Evolutionary conservation across 30 jellyfish, hydroid and myxozoan genomes (phyloP).

Genomic region (Chrysaora quinquecirrha): DNA sequence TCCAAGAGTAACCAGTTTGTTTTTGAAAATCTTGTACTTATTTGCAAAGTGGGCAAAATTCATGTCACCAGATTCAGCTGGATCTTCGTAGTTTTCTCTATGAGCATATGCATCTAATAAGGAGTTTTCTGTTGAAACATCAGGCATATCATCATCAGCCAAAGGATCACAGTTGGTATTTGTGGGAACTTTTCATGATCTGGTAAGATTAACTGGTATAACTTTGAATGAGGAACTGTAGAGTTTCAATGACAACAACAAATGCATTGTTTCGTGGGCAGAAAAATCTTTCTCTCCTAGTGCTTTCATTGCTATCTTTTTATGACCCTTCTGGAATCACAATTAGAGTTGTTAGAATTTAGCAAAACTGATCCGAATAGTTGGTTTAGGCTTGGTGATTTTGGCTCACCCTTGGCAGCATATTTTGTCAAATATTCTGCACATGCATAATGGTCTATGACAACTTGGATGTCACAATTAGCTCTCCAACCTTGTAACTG

Average conservation of each 20-base stretch:
- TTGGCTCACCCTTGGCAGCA: background rate
- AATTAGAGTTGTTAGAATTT: background rate
- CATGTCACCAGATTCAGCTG: background rate
- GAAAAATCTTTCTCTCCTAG: slow-evolving; percentile 24
- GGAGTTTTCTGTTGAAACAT: slow-evolving; percentile 4
- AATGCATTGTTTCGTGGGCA: slow-evolving; percentile 28
- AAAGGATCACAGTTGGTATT: background rate
- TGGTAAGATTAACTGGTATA: slow-evolving; percentile 5
- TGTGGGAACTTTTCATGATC: background rate
- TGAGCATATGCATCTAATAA: slow-evolving; percentile 29
- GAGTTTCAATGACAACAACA: slow-evolving; percentile 28
- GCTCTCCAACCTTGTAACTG: slow-evolving; percentile 49
- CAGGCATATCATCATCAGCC: background rate
- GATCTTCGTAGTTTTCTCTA: background rate
- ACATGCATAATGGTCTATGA: background rate
- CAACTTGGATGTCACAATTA: background rate
- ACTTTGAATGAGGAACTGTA: slow-evolving; percentile 33
- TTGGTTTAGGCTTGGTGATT: background rate
- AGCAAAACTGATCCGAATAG: background rate
- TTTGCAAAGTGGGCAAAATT: slow-evolving; percentile 24
- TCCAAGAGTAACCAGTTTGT: background rate
- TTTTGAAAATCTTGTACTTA: background rate
- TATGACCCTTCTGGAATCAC: background rate
- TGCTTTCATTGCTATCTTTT: background rate
- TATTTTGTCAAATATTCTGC: background rate